Conservation (phyloP, 2,113 vertebrate genomes). For the Tachysurus fulvidraco region DNA sequence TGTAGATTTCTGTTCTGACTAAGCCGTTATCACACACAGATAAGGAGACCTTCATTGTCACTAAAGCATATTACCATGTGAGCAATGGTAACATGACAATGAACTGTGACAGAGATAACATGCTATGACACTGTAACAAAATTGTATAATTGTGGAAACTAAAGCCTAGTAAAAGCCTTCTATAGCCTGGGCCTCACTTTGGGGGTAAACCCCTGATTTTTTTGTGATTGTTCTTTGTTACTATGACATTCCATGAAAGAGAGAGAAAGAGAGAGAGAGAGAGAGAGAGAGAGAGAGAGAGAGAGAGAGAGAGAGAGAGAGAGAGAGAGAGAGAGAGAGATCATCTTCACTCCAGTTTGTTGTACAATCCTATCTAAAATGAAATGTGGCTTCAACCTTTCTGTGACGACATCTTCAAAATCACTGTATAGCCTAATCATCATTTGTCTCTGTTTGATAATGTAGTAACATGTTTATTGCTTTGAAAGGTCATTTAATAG, state of each 20-base stretch:
- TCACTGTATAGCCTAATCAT: not conserved
- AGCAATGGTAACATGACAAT: not conserved
- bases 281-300: too few relatives aligned
- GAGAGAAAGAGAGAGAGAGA: too few relatives aligned
- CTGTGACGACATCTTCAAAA: slow-evolving; percentile 35
- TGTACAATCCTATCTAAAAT: slow-evolving; percentile 4
- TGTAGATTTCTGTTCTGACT: not conserved
- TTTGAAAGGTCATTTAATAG: slow-evolving; percentile 58
- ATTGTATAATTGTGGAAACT: not conserved
- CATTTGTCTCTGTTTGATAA: slow-evolving; percentile 17
- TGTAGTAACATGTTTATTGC: slow-evolving; percentile 54
- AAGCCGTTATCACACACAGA: not conserved
- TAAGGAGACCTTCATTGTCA: not conserved
- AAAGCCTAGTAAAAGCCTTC: not conserved
- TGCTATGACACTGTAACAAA: not conserved
- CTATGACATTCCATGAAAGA: too few relatives aligned
- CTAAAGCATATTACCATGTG: not conserved
- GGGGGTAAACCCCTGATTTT: not conserved
- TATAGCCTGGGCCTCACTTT: not conserved
- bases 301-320: too few relatives aligned
- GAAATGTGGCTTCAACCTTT: slow-evolving; percentile 55
- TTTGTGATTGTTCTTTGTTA: not conserved
- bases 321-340: too few relatives aligned
- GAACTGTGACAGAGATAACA: not conserved
- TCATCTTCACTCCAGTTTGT: slow-evolving; percentile 2